Evolutionary conservation across 2,888 invertebrate species (phyloP), one percentile per base, ranked within the genome.

Genomic region (Eristalis tenax): DNA sequence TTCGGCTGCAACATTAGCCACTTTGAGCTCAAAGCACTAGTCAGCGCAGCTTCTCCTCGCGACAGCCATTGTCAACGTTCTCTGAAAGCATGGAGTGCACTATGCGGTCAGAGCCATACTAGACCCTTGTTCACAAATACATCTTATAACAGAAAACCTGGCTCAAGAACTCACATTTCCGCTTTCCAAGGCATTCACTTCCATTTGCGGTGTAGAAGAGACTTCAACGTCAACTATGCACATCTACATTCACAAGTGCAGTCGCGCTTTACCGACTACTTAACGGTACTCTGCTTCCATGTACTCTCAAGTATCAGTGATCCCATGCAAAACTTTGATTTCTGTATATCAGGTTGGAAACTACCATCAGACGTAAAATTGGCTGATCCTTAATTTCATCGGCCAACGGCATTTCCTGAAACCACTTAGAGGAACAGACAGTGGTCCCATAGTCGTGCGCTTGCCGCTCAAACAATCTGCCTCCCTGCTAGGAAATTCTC

Each of bases 281-380:
- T 63, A 63, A 32, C n/a, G n/a, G n/a, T n/a, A n/a, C 75, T 75
- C n/a, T 57, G 75, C 38, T 65, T 75, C 26, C 75, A 75, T 26
- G 15, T 66, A 4, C 38, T 75, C 26, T 59, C 65, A 26, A 40
- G 66, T 3, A 75, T 75, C 11, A 75, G 65, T 32, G 66, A 75
- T 18, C 66, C 56, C 1, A 66, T 75, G 75, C 66, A 66, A 4
- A 66, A 66, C 11, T 75, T 75, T 32, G 22, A 22, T 15, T 75
- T 75, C 18, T 56, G 50, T 13, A 43, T 40, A 15, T 18, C 38
- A 13, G 13, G 26, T 26, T 68, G 66, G 43, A 63, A 50, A 13
- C 35, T 50, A 38, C 71, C 71, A 61, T n/a, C 40, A 4, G 23
- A 11, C 11, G 23, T 43, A 22, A 18, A 43, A 61, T 50, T 75